Evolutionary conservation across 2,888 invertebrate species (phyloP).

Genomic region (Aphidius colemani): DNA sequence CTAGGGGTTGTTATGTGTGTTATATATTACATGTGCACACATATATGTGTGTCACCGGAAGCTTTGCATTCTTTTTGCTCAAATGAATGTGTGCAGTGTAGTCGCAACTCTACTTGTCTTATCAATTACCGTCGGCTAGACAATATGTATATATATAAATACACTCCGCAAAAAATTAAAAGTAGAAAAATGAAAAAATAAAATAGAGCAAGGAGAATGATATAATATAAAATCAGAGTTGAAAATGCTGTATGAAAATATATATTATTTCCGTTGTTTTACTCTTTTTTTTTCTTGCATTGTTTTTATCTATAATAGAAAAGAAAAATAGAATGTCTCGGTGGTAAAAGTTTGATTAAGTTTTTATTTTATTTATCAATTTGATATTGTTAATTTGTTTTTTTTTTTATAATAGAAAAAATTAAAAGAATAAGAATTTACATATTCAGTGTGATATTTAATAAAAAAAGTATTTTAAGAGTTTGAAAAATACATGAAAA

Average conservation of each 20-base stretch:
- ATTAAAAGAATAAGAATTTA: too few species aligned
- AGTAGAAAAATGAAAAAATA: too few species aligned
- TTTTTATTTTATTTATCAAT: background rate
- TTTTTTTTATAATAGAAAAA: too few species aligned
- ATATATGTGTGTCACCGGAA: slow-evolving; percentile 20
- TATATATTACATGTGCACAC: background rate
- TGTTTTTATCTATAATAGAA: too few species aligned
- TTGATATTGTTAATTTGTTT: too few species aligned
- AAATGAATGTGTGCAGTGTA: slow-evolving; percentile 27
- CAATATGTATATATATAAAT: slow-evolving; percentile 6
- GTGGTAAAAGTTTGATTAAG: too few species aligned
- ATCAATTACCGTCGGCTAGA: slow-evolving; percentile 29
- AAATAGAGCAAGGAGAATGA: background rate
- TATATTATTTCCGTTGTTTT: slow-evolving; percentile 10
- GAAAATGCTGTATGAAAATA: background rate
- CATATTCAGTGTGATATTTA: too few species aligned
- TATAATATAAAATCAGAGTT: background rate
- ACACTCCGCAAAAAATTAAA: slow-evolving; percentile 1
- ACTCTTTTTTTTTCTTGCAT: background rate
- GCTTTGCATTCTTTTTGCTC: slow-evolving; percentile 26
- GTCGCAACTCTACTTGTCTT: slow-evolving; percentile 14
- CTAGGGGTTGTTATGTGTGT: slow-evolving; percentile 1
- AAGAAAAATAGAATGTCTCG: too few species aligned
- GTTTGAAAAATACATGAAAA: slow-evolving; percentile 15
- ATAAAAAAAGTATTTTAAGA: too few species aligned